phyloP scores from a whole-genome alignment of 2,888 invertebrate species.

The Cistogaster globosa region DNA sequence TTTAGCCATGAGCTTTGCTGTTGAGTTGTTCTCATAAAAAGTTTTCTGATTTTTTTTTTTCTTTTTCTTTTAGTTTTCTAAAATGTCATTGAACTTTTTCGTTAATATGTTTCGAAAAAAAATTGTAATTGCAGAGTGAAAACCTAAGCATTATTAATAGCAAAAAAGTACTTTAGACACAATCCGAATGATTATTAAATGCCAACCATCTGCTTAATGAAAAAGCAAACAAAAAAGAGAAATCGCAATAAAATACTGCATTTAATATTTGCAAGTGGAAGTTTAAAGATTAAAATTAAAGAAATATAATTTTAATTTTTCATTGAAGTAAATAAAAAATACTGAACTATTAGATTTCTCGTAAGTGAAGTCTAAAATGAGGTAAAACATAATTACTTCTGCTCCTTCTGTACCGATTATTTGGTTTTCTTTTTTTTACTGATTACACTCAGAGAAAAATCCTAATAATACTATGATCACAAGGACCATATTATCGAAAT shows the following conservation, averaged over 20 bases:
- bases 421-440: no score
- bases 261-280: neutral
- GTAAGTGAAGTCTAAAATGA: no score
- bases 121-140: slow-evolving; percentile 57
- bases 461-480: no score
- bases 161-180: slow-evolving; percentile 52
- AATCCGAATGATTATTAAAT: slow-evolving; percentile 63
- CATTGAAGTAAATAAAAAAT: no score
- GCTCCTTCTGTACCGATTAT: no score
- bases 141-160: slow-evolving; percentile 64
- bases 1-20: slow-evolving; percentile 59
- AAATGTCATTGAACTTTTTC: slow-evolving; percentile 68
- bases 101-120: slow-evolving; percentile 49
- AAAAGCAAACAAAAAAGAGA: neutral
- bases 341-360: no score
- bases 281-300: no score
- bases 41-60: no score
- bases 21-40: slow-evolving; percentile 41
- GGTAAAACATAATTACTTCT: no score
- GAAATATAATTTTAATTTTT: no score
- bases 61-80: neutral
- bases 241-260: slow-evolving; percentile 5
- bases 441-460: no score
- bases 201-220: slow-evolving; percentile 14
- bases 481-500: no score